These are phyloP conservation scores for Phortica magna DNA, from an alignment of 2,888 invertebrate species.

Conservation along the genomic window DNA sequence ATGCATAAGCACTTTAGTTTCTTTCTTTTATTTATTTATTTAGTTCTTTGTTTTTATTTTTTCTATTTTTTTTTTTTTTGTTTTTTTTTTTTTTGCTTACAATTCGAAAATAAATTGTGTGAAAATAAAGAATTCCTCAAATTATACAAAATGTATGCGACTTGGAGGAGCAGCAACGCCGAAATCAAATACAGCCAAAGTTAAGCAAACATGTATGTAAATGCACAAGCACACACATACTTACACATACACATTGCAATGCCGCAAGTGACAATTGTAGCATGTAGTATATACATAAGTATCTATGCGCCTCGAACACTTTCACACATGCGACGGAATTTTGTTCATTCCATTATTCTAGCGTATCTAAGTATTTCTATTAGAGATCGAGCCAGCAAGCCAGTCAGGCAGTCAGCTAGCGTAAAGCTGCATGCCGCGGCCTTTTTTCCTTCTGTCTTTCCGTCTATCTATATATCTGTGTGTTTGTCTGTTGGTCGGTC, in stretches of 20 bases:
- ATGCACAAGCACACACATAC: not conserved
- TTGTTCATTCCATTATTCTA: constrained; percentile 76
- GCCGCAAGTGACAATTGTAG: constrained; percentile 42
- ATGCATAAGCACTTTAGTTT: constrained; percentile 54
- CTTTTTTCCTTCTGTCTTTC: constrained; percentile 32
- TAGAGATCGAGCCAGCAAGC: constrained; percentile 51
- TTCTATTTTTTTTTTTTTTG: not conserved
- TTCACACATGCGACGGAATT: constrained; percentile 66
- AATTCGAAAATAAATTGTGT: constrained; percentile 56
- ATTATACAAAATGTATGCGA: constrained; percentile 60
- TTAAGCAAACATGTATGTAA: constrained; percentile 9
- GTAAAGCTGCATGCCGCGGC: constrained; percentile 37
- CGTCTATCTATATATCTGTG: constrained; percentile 37
- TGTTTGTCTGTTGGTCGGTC: constrained; percentile 33
- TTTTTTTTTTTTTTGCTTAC: not conserved
- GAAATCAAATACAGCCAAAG: constrained; percentile 11
- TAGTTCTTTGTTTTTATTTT: not conserved
- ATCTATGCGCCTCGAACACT: not conserved
- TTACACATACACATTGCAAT: not conserved
- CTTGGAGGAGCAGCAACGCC: constrained; percentile 56
- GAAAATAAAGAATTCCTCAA: constrained; percentile 46
- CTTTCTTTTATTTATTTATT: not conserved
- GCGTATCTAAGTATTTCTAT: constrained; percentile 70
- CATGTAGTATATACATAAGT: constrained; percentile 28
- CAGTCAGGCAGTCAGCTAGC: constrained; percentile 36